Evolutionary conservation across 2,113 vertebrate species (phyloP).

Genomic region (Tauraco erythrolophus): DNA sequence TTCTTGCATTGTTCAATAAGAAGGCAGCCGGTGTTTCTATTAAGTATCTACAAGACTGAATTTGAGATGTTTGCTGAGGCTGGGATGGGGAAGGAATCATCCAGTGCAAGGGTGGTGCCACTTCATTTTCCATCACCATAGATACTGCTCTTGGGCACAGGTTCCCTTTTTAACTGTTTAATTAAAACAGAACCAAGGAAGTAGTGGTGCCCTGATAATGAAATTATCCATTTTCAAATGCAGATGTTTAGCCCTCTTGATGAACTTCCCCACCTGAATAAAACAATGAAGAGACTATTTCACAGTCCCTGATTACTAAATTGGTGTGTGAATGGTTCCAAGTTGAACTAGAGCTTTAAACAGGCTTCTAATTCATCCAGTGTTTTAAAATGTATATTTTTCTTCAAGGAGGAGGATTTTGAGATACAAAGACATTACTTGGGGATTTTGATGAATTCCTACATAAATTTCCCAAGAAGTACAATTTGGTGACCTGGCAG

Average conservation of each 20-base stretch:
- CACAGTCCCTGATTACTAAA: conserved; percentile 46
- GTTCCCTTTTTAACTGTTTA: background rate
- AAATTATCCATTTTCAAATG: conserved; percentile 28
- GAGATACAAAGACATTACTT: background rate
- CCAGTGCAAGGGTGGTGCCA: background rate
- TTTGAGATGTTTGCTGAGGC: background rate
- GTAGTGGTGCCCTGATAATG: background rate
- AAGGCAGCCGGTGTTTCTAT: background rate
- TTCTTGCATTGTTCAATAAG: background rate
- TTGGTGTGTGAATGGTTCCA: conserved; percentile 46
- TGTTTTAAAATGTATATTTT: background rate
- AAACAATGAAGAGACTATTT: conserved; percentile 28
- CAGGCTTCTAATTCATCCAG: conserved; percentile 5
- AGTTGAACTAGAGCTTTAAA: conserved; percentile 56
- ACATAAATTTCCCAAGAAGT: background rate
- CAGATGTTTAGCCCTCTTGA: conserved; percentile 37
- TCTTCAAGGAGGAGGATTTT: background rate
- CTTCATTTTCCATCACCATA: background rate
- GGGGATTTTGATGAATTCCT: background rate
- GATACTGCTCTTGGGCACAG: background rate
- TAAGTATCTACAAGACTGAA: background rate
- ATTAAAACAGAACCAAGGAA: conserved; percentile 15
- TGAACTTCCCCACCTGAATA: conserved; percentile 56
- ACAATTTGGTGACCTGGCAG: background rate
- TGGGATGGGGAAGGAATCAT: background rate